Percentiles rank a stretch among this genome's conserved stretches.
Conservation (phyloP, 2,797 vertebrate species). For the Odontamblyopus rebecca region DNA sequence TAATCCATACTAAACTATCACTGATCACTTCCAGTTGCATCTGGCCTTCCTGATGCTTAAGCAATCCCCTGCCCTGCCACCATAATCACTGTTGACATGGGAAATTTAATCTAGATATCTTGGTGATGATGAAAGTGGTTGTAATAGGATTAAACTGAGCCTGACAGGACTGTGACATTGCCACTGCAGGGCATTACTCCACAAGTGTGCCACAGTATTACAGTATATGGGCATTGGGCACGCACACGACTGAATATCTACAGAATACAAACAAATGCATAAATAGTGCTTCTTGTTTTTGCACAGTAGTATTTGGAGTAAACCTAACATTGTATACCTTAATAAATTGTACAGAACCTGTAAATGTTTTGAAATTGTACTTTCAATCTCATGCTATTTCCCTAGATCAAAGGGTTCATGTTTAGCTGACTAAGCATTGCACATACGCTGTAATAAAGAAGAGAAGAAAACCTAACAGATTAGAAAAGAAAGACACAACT, state of each 20-base stretch:
- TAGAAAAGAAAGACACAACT: neutral
- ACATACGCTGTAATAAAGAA: too few relatives aligned
- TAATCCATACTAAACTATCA: slow-evolving; percentile 58
- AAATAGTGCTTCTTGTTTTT: neutral
- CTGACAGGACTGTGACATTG: slow-evolving; percentile 57
- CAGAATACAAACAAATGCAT: neutral
- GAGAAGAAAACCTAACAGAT: too few relatives aligned
- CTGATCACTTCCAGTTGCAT: slow-evolving; percentile 66
- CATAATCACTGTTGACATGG: slow-evolving; percentile 64
- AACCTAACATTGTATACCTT: neutral
- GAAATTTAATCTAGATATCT: slow-evolving; percentile 71
- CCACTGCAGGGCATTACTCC: slow-evolving; percentile 48
- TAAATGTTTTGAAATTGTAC: neutral
- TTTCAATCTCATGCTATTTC: neutral
- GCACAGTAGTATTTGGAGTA: neutral
- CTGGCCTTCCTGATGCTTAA: slow-evolving; percentile 52
- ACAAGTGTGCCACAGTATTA: slow-evolving; percentile 28
- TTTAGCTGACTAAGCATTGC: too few relatives aligned
- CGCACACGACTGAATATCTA: neutral
- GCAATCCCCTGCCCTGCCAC: slow-evolving; percentile 50
- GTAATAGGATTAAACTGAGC: slow-evolving; percentile 72
- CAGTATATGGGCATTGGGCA: neutral
- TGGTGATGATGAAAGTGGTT: slow-evolving; percentile 76
- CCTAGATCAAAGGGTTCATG: neutral
- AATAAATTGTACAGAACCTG: neutral